A percentile compares a stretch with the other conserved stretches of the same genome.
These are phyloP conservation scores for Phorcus lineatus DNA, from an alignment of 2,888 invertebrate genomes.

Conservation along the genomic window DNA sequence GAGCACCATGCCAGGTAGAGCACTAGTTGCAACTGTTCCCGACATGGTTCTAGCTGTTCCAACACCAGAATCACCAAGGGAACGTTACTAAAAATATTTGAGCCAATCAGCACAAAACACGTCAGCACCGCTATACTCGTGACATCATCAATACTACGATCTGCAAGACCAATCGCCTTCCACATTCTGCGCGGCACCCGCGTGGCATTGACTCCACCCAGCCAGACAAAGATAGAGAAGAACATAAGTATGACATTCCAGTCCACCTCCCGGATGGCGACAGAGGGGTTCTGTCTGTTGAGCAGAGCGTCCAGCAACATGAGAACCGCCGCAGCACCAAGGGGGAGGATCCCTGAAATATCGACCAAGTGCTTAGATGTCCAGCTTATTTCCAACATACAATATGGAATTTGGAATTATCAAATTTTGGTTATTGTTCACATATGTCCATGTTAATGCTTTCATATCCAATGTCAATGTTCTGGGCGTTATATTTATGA, in stretches of 20 bases:
- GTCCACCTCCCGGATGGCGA: conserved; percentile 40
- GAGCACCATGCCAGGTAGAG: conserved; percentile 48
- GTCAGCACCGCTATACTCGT: conserved; percentile 31
- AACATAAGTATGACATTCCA: conserved; percentile 51
- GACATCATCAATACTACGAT: neutral
- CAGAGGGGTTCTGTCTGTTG: conserved; percentile 31
- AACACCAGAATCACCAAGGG: conserved; percentile 42
- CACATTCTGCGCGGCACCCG: conserved; percentile 42
- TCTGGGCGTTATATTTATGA: too few species aligned
- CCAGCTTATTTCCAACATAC: too few species aligned
- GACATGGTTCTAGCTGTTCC: conserved; percentile 31
- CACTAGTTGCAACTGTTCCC: conserved; percentile 40
- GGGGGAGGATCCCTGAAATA: conserved; percentile 44
- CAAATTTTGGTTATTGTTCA: too few species aligned
- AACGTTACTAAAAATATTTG: conserved; percentile 51
- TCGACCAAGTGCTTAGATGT: too few species aligned
- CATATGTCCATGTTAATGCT: too few species aligned
- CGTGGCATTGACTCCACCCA: conserved; percentile 47
- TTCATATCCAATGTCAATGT: too few species aligned
- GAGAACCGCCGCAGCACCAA: conserved; percentile 41
- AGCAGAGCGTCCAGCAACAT: conserved; percentile 42
- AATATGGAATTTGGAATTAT: too few species aligned
- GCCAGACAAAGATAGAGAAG: conserved; percentile 49
- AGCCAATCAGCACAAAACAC: conserved; percentile 42
- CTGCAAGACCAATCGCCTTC: conserved; percentile 37